Conservation (phyloP, 2,888 invertebrate genomes). For the Tricholauxania praeusta region DNA sequence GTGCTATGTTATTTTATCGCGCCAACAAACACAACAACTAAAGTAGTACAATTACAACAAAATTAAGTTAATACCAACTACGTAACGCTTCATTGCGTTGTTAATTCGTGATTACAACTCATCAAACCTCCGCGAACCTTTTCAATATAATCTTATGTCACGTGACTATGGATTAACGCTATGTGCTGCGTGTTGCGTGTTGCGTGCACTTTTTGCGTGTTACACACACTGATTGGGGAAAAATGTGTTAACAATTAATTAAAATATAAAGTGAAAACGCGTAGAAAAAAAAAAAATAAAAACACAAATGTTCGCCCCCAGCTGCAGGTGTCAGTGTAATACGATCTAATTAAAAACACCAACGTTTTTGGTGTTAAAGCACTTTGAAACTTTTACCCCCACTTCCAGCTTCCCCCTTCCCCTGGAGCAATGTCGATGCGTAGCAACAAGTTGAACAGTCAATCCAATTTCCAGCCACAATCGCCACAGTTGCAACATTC, state of each 20-base stretch:
- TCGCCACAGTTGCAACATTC: constrained; percentile 52
- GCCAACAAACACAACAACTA: not conserved
- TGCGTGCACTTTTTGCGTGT: no score
- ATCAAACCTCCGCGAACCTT: no score
- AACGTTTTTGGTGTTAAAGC: not conserved
- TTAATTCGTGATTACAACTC: not conserved
- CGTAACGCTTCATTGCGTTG: not conserved
- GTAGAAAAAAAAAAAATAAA: no score
- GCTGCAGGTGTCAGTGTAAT: no score
- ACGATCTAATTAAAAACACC: not conserved
- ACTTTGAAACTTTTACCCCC: not conserved
- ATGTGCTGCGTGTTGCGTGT: no score
- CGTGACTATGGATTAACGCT: not conserved
- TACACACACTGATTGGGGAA: no score
- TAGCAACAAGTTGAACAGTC: constrained; percentile 61
- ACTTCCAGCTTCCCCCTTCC: not conserved
- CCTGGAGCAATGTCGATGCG: constrained; percentile 64
- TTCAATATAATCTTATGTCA: not conserved
- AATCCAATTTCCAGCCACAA: constrained; percentile 48
- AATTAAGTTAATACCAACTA: not conserved
- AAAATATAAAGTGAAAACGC: no score
- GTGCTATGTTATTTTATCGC: no score
- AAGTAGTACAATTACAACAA: not conserved
- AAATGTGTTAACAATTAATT: no score
- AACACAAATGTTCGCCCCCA: no score